A percentile compares a stretch with the other conserved stretches of the same genome.
phyloP scores from a whole-genome alignment of 2,888 invertebrate species.

The Dione juno region DNA sequence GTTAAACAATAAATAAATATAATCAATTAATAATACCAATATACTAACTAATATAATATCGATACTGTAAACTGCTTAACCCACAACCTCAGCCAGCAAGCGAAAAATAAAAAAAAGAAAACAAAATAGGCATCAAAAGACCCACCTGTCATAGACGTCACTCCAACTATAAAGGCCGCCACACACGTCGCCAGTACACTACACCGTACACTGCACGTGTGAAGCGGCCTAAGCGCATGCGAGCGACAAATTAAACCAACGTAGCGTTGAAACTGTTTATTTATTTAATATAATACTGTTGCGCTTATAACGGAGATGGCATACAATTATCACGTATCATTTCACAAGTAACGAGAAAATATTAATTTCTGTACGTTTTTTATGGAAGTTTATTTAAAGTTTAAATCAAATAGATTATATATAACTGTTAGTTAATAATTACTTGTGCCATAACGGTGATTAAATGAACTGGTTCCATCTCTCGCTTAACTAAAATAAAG shows the following conservation, averaged over 20 bases:
- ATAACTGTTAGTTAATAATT: not conserved
- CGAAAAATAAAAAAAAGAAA: not conserved
- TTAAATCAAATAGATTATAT: not conserved
- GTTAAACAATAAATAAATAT: not conserved
- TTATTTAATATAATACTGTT: slow-evolving; percentile 36
- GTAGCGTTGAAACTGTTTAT: slow-evolving; percentile 32
- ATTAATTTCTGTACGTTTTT: not conserved
- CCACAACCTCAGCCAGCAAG: slow-evolving; percentile 19
- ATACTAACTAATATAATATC: not conserved
- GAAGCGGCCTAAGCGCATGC: slow-evolving; percentile 30
- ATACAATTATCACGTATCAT: not conserved
- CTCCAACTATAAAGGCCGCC: slow-evolving; percentile 20
- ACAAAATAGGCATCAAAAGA: slow-evolving; percentile 1
- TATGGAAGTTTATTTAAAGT: not conserved
- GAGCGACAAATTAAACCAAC: slow-evolving; percentile 38
- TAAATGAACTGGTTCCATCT: not conserved
- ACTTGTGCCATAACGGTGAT: slow-evolving; percentile 8
- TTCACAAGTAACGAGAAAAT: not conserved
- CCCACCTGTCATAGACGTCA: slow-evolving; percentile 24
- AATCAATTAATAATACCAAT: not conserved
- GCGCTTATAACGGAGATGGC: slow-evolving; percentile 22
- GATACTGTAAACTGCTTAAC: slow-evolving; percentile 1
- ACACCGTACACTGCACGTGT: not conserved
- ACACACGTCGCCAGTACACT: slow-evolving; percentile 1
- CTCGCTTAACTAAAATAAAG: slow-evolving; percentile 25